Evolutionary conservation across 2,797 vertebrate species (phyloP).

Genomic region (Rhincodon typus): DNA sequence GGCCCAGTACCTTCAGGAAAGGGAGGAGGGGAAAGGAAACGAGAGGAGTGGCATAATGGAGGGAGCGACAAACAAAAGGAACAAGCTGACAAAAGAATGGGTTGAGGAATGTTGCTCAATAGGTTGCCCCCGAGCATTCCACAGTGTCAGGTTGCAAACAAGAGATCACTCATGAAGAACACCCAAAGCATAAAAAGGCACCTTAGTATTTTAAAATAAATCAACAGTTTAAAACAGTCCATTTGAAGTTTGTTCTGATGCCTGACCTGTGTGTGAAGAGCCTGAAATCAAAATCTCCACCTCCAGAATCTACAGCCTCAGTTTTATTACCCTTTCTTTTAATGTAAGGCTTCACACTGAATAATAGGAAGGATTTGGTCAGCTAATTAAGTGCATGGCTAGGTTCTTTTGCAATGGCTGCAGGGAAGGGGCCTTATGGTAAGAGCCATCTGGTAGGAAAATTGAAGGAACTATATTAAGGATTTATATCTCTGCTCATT

Average conservation of each 20-base stretch:
- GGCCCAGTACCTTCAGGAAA: not conserved
- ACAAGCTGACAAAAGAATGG: not conserved
- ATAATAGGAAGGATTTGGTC: not conserved
- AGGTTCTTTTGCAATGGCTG: too few relatives aligned
- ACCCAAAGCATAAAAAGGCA: not conserved
- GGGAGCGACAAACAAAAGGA: not conserved
- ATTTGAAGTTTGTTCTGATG: not conserved
- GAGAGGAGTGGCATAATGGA: not conserved
- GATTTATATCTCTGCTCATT: not conserved
- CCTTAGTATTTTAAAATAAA: not conserved
- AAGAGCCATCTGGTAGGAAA: not conserved
- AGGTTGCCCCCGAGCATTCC: not conserved
- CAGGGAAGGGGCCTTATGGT: not conserved
- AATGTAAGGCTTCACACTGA: not conserved
- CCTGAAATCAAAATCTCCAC: not conserved
- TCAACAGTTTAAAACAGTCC: not conserved
- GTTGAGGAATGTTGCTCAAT: not conserved
- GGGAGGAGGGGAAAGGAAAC: slow-evolving; percentile 43
- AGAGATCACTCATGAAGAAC: not conserved
- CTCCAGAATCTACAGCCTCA: not conserved
- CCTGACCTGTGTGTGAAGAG: not conserved
- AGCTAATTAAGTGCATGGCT: not conserved
- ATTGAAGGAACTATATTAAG: not conserved
- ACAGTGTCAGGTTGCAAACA: not conserved
- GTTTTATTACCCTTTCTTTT: not conserved